Evolutionary conservation across 1,140 invertebrate species (phyloP), one percentile per base, ranked within the genome.

Genomic region (Hesperophylax magnus): DNA sequence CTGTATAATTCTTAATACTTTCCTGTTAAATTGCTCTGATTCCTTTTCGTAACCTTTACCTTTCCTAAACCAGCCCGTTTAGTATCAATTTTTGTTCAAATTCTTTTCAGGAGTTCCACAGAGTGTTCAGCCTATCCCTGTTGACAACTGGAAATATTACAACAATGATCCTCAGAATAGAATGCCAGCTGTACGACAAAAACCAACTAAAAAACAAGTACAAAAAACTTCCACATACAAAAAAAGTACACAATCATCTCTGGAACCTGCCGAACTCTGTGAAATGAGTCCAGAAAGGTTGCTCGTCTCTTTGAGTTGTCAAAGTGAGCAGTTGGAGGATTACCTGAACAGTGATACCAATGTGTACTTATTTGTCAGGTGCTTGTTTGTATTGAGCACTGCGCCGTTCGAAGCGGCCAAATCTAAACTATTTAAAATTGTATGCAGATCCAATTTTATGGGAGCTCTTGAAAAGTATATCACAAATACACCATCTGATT

Each of bases 361-460:
- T 8, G 20, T 9, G 87, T 89, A 80, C 72, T 87, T 88, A 17
- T 77, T 88, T 31, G 61, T 88, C 9, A 84, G 86, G 85, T 81
- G 90, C 22, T 54, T 89, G 34, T 77, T 85, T 4, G 89, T 88
- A 86, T 77, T 88, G 17, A 87, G 86, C 34, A 63, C 82, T 65
- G 86, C 86, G 1, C 82, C 86, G 9, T 90, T 90, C 74, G 86
- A 86, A 34, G 86, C 87, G 56, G 80, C 86, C 14, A 89, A 89
- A 82, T 77, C 82, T 1, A 85, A 86, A 77, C 72, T 91, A 15
- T 76, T 91, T 6, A 78, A 87, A 20, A 85, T 85, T 18, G 71
- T 89, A 22, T 88, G 87, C 71, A 86, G 87, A 81, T 86, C 86
- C 0, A 82, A 86, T 24, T 91, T 89, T 84, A 86, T 89, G 15